These are phyloP conservation scores for Dinothrombium tinctorium DNA, from an alignment of 1,140 invertebrate species.

Conservation along the genomic window DNA sequence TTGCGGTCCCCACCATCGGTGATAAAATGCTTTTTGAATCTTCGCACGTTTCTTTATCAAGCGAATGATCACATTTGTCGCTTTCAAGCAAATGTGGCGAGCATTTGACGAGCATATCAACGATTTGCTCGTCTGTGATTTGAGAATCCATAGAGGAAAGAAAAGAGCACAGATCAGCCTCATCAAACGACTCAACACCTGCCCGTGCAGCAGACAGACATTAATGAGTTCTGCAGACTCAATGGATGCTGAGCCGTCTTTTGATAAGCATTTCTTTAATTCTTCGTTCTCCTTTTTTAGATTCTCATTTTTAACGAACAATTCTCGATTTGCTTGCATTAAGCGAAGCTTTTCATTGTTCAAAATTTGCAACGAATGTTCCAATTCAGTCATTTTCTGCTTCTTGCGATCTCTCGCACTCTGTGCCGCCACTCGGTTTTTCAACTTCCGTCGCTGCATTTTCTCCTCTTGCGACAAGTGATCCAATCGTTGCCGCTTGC, in stretches of 20 bases:
- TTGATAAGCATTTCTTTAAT: neutral
- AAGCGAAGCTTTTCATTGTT: neutral
- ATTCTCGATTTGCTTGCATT: neutral
- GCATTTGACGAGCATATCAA: neutral
- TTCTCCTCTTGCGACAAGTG: conserved; percentile 16
- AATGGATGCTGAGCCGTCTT: conserved; percentile 9
- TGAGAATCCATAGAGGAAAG: conserved; percentile 10
- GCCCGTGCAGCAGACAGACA: conserved; percentile 18
- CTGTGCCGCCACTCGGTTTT: conserved; percentile 92
- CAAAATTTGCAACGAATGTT: conserved; percentile 20
- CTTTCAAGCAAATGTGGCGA: neutral
- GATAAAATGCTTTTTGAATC: too few species aligned
- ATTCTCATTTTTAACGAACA: neutral
- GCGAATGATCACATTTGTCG: too few species aligned
- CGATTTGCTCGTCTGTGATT: neutral
- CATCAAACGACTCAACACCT: conserved; percentile 10
- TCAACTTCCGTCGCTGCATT: conserved; percentile 39
- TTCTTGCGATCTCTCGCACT: conserved; percentile 91
- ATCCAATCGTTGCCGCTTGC: conserved; percentile 13
- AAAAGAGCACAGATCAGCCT: conserved; percentile 13
- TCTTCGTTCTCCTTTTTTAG: neutral
- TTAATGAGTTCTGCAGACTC: conserved; percentile 18
- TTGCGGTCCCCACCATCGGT: neutral
- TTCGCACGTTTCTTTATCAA: too few species aligned
- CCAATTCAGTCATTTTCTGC: conserved; percentile 64